These are phyloP conservation scores for Hippocampus zosterae DNA, from an alignment of 2,113 vertebrate species.

Conservation along the genomic window DNA sequence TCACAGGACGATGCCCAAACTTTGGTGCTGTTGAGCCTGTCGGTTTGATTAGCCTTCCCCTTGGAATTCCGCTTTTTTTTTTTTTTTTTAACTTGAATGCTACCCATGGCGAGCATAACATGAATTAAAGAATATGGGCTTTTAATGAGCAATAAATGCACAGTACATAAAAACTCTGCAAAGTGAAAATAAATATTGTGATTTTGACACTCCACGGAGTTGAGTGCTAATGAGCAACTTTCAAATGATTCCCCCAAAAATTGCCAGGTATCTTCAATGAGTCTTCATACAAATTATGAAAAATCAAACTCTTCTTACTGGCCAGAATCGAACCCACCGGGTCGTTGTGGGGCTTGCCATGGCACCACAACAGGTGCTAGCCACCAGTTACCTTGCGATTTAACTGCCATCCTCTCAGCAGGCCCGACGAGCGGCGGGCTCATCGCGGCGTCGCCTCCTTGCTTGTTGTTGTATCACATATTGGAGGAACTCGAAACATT, in stretches of 20 bases:
- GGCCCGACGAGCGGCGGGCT: too few species aligned
- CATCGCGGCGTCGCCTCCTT: too few species aligned
- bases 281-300: neutral
- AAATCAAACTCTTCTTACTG: neutral
- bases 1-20: neutral
- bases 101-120: neutral
- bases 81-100: neutral
- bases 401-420: neutral
- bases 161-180: neutral
- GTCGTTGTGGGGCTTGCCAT: neutral
- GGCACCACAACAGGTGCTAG: neutral
- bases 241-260: neutral
- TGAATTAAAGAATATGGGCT: neutral
- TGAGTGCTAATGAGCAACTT: neutral
- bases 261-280: neutral
- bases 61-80: too few species aligned
- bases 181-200: neutral
- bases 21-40: neutral
- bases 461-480: too few species aligned
- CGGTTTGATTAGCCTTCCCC: neutral
- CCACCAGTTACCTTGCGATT: neutral
- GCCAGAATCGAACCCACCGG: too few species aligned
- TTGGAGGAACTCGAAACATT: too few species aligned
- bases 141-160: conserved; percentile 1
- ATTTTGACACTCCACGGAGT: neutral